Base-by-base conservation (phyloP, 1,140 invertebrate genomes). In the Anthonomus grandis region DNA sequence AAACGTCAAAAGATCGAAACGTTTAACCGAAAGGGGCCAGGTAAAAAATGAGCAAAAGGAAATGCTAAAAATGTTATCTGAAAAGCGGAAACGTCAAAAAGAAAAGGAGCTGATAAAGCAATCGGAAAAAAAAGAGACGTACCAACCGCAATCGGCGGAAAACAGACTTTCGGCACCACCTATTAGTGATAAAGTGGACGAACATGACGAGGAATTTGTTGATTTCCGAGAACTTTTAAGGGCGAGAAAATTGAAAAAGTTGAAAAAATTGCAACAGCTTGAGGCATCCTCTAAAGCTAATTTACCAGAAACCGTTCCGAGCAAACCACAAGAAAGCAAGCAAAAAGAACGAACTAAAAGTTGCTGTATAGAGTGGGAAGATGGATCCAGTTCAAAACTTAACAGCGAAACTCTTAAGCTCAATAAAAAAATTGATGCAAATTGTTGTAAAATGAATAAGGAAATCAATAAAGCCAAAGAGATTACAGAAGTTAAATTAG, bases 241-340 rank as follows among this genome's bases (percentile, higher is more conserved):
- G 24, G 57, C 58, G 9, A 51, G 64, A 31, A 65, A 65, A 25
- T 27, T 65, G 21, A 63, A 57, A 23, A 65, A 63, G 41, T 23
- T 58, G 25, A 62, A 59, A 27, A 57, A 62, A 15, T 22, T 39
- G 23, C 52, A 62, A 21, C 27, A 2, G 38, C 42, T 13, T 13
- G 27, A 23, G 25, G 23, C 13, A 42, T 1, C 34, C 9, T 2
- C 6, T 9, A 4, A 46, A 50, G 17, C 12, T 24, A 31, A 21
- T 10, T 17, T 2, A 17, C 1, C 10, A 1, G 31, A 34, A 2
- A 13, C 10, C n/a, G n/a, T n/a, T n/a, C n/a, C 10, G 31, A 34
- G 31, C 31, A 2, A 13, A 34, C 1, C 10, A 13, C 31, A 13
- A 1, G 10, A 1, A 10, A 34, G 31, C 31, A 12, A 10, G 2